Base-by-base conservation (phyloP, 2,888 invertebrate genomes). In the Chaitophorus viminalis region DNA sequence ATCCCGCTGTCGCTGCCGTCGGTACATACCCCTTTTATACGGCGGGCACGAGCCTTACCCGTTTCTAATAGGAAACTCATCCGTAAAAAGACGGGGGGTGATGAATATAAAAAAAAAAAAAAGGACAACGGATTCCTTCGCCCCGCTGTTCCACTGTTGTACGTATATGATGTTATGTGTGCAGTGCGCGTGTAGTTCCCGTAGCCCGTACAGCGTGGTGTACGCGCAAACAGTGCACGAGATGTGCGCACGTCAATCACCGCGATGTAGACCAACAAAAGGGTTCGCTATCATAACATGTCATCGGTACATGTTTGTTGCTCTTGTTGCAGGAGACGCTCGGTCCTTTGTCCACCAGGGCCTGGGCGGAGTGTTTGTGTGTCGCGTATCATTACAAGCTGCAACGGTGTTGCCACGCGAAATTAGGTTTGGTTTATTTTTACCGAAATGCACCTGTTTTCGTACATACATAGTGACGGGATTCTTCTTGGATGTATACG, bases 281-380 rank as follows among this genome's bases (percentile, higher is more conserved):
- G 87, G 87, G 87, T 87, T 87, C 74, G 87, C 87, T 87, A 87
- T 87, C 87, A 87, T 87, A 87, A 87, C 87, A 87, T 87, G 84
- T 84, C 84, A 84, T 84, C 84, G 76, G 75, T 76, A n/a, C n/a
- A 46, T 46, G 84, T 76, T 84, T 76, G 84, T 76, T 75, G 84
- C 75, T 83, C 39, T 75, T 65, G 84, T 75, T 65, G 84, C 46
- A 46, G 46, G 76, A 68, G 84, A 76, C 46, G 84, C 36, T 84
- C n/a, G 60, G 74, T 65, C 81, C 74, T 75, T 87, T 87, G 87
- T 81, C 21, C 81, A 31, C 29, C 18, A 29, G 29, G 72, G 11
- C 72, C 31, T 81, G 87, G 87, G 87, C 81, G 87, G 79, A 87
- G 74, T 87, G 87, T 87, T 87, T 87, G 87, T 74, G 60, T 54